Evolutionary conservation across 2,113 vertebrate genomes (phyloP).

Genomic region (Toxotes chatareus): DNA sequence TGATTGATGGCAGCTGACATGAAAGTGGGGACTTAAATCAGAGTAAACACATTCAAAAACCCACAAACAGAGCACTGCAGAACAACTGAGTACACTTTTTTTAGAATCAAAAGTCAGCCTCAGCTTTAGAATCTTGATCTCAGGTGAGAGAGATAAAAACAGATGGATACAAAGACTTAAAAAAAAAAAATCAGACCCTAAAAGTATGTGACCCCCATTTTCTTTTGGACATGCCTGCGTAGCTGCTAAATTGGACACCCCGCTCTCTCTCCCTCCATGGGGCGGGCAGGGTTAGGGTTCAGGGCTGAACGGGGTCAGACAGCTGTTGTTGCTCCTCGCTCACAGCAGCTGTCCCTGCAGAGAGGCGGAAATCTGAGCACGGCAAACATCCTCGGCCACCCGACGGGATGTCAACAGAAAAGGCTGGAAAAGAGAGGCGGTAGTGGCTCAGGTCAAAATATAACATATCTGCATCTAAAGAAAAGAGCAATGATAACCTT

Average conservation of each 20-base stretch:
- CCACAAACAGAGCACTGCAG: background rate
- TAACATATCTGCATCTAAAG: too few relatives aligned
- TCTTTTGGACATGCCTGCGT: conserved; percentile 47
- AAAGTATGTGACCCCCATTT: background rate
- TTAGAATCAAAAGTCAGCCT: background rate
- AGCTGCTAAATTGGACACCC: conserved; percentile 58
- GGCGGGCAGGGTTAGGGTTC: conserved; percentile 63
- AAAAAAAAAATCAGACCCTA: background rate
- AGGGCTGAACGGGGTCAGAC: conserved; percentile 68
- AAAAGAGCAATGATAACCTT: background rate
- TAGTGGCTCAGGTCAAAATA: background rate
- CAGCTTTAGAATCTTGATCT: background rate
- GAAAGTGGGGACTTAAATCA: background rate
- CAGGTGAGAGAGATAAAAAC: conserved; percentile 3
- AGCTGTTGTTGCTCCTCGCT: conserved; percentile 81
- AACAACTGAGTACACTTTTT: background rate
- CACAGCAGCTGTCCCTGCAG: conserved; percentile 72
- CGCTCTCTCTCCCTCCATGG: conserved; percentile 39
- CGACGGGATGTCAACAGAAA: conserved; percentile 11
- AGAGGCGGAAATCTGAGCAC: conserved; percentile 64
- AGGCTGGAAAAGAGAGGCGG: background rate
- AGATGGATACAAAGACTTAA: background rate
- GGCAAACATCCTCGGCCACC: conserved; percentile 39
- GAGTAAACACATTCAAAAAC: background rate
- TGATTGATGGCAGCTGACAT: background rate